phyloP scores from a whole-genome alignment of 2,888 invertebrate genomes.

The Zaprionus lineosus region DNA sequence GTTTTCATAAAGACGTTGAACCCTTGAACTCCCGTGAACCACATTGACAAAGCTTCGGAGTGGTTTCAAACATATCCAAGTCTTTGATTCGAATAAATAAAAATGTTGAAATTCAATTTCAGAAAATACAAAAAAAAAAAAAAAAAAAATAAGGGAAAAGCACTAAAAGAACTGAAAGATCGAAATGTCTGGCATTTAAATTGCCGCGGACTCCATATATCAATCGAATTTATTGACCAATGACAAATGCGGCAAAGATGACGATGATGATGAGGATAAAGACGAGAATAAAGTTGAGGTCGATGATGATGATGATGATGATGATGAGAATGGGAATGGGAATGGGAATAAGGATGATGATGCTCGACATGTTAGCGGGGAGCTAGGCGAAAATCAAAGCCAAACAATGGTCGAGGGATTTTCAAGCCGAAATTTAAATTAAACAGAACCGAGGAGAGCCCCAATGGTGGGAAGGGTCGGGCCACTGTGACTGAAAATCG shows the following conservation, averaged over 20 bases:
- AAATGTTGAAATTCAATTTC: conserved; percentile 62
- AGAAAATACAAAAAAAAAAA: no score
- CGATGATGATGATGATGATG: conserved; percentile 13
- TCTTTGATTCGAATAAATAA: conserved; percentile 60
- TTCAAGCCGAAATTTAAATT: conserved; percentile 56
- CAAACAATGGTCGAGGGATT: conserved; percentile 44
- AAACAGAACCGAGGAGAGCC: conserved; percentile 51
- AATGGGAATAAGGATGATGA: background rate
- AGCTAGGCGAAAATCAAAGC: conserved; percentile 47
- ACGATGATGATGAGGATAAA: conserved; percentile 17
- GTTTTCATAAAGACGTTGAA: conserved; percentile 59
- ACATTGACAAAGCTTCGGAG: conserved; percentile 23
- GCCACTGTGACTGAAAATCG: conserved; percentile 60
- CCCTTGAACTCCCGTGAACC: conserved; percentile 64
- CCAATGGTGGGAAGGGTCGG: conserved; percentile 9
- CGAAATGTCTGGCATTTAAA: conserved; percentile 52
- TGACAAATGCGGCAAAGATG: conserved; percentile 62
- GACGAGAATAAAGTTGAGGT: conserved; percentile 6
- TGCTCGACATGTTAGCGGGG: background rate
- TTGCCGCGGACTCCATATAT: conserved; percentile 67
- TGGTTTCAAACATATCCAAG: conserved; percentile 20
- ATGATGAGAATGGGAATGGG: conserved; percentile 7
- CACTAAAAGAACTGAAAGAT: conserved; percentile 11
- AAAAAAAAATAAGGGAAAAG: no score
- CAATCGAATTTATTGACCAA: conserved; percentile 80